Base-by-base conservation (phyloP, 1,140 invertebrate species). In the Sycophila sp. region DNA sequence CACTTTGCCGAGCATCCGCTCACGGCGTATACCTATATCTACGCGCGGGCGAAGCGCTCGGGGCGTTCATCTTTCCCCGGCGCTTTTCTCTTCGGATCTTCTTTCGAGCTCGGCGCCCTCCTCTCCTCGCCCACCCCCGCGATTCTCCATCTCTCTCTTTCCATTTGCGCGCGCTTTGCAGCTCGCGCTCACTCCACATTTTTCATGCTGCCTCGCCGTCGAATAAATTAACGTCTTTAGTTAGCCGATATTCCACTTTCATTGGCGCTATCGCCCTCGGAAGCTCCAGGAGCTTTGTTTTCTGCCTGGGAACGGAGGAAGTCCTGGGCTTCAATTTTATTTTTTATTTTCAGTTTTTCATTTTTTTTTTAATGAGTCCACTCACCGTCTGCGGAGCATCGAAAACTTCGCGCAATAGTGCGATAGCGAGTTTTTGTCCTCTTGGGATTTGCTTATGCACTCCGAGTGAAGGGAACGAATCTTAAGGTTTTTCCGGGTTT, bases 201-300 rank as follows among this genome's bases (percentile, higher is more conserved):
- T 75, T 78, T 81, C 76, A 70, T 78, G 72, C 75, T 74, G 62
- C 74, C 76, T 76, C 69, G 72, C 76, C 76, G 79, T 81, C 77
- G 80, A 82, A 81, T 82, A 81, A 82, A 82, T 82, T 82, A 81
- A 81, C 77, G 78, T 81, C 80, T 81, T 82, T 77, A 81, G 77
- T 81, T 79, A 80, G 74, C 76, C 79, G 76, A 81, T 82, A 81
- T 78, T 80, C 76, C 56, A 58, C 36, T 64, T 34, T 42, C 56
- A 65, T 38, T 56, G 59, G 42, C 67, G 49, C 63, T 28, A n/a
- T n/a, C n/a, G n/a, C 30, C 32, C 32, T 42, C 24, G 63, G n/a
- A n/a, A n/a, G n/a, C n/a, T n/a, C n/a, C 60, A 51, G 51, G 38
- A 40, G 62, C 71, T 78, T 77, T 76, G 71, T 77, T 60, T 75